These are phyloP conservation scores for Chlamydotis undulata DNA, from an alignment of 2,113 vertebrate genomes.

Conservation along the genomic window DNA sequence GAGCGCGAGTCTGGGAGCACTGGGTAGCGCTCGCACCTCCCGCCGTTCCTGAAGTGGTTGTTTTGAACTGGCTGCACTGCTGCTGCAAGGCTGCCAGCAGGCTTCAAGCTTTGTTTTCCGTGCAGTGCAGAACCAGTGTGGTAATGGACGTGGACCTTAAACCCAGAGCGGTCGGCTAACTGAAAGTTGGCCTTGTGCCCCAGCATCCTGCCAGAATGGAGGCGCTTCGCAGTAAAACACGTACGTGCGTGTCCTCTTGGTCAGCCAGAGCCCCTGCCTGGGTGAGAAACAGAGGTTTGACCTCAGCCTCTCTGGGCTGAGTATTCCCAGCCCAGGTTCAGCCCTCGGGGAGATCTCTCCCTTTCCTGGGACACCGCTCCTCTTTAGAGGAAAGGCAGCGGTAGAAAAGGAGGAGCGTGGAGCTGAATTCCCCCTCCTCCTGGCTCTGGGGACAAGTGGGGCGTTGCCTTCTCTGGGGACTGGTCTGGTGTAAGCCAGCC, in stretches of 20 bases:
- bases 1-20: rapidly evolving
- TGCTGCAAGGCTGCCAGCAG: not conserved
- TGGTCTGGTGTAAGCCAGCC: not conserved
- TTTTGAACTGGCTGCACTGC: not conserved
- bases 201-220: rapidly evolving
- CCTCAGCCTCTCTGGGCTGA: not conserved
- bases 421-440: not conserved
- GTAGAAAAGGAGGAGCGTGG: not conserved
- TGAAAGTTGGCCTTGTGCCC: not conserved
- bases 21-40: not conserved
- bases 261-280: not conserved
- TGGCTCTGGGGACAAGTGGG: not conserved
- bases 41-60: not conserved
- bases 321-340: not conserved
- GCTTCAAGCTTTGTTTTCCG: not conserved
- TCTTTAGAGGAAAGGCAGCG: not conserved
- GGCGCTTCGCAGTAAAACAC: not conserved
- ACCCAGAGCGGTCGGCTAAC: rapidly evolving
- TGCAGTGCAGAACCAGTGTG: rapidly evolving
- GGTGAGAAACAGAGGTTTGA: not conserved
- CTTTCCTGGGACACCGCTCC: not conserved
- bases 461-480: not conserved
- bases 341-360: not conserved
- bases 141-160: rapidly evolving
- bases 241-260: rapidly evolving